These are phyloP conservation scores for Alloscopus bannaensis DNA, from an alignment of 2,888 invertebrate species.

Conservation along the genomic window DNA sequence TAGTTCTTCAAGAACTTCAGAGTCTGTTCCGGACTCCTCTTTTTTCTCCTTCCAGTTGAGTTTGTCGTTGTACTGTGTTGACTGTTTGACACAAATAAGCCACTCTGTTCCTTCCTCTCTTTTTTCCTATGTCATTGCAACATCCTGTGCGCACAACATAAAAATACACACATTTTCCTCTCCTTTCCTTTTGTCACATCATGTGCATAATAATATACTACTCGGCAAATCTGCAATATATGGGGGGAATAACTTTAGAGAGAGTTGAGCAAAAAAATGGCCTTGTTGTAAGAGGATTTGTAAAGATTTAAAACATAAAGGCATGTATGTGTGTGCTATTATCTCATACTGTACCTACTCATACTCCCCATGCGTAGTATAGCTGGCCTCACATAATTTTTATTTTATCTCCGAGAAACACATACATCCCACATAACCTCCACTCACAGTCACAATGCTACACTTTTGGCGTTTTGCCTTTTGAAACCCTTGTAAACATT, in stretches of 20 bases:
- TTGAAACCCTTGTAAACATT: slow-evolving; percentile 6
- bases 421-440: background rate
- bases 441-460: background rate
- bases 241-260: background rate
- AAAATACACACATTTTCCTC: slow-evolving; percentile 1
- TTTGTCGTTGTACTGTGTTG: too few relatives aligned
- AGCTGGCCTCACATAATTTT: too few relatives aligned
- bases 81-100: slow-evolving; percentile 25
- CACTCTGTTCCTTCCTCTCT: slow-evolving; percentile 17
- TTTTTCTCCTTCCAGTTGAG: slow-evolving; percentile 2
- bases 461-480: background rate
- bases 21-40: background rate
- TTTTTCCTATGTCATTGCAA: slow-evolving; percentile 7
- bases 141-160: slow-evolving; percentile 14
- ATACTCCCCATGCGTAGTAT: background rate
- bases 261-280: background rate
- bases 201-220: background rate
- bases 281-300: slow-evolving; percentile 22
- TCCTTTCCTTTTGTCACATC: background rate
- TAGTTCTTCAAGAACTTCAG: background rate
- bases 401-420: background rate
- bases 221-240: background rate
- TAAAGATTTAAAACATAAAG: slow-evolving; percentile 4
- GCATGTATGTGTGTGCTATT: too few relatives aligned
- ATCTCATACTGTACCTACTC: background rate